Base-by-base conservation (phyloP, 2,888 invertebrate genomes). In the Euphydryas editha region DNA sequence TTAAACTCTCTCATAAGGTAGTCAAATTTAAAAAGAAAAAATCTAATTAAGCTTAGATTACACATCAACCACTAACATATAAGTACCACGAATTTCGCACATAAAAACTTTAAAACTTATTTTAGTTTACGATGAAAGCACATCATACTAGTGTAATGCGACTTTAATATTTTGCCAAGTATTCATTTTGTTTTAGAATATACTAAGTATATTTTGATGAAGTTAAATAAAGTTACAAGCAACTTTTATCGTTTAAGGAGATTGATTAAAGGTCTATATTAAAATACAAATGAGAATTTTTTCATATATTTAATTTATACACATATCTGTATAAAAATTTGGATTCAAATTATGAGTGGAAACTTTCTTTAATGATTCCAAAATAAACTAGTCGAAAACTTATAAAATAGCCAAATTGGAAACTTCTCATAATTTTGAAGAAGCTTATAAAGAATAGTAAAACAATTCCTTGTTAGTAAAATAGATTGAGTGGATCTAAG, bases 141-240 rank as follows among this genome's bases (percentile, higher is more conserved):
- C 54, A 36, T 54, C 54, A 36, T 54, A 54, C 17, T 17, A 18
- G 36, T 36, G 54, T 54, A 54, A 36, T 11, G 54, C 11, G 30
- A 54, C 54, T 54, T 54, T 54, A 54, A 54, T 54, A 54, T 54
- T 30, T 51, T 51, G 24, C 6, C 21, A 51, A 13, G 21, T 47
- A 47, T 24, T 51, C 49, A 51, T 51, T 51, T 51, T 51, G 49
- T 51, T 24, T 51, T 51, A 51, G 24, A 20, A 24, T 24, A 2
- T 24, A 51, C 49, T 24, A 24, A 24, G 24, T 15, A 51, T 15
- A 24, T 51, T 51, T 51, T 51, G 49, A 51, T 51, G 21, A 24
- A 51, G 21, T 20, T 21, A 24, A 20, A 47, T 47, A n/a, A 21
- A 24, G 49, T 24, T 1, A 21, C 1, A 51, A 15, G 24, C n/a